Evolutionary conservation across 2,113 vertebrate species (phyloP).

Genomic region (Chamaea fasciata): DNA sequence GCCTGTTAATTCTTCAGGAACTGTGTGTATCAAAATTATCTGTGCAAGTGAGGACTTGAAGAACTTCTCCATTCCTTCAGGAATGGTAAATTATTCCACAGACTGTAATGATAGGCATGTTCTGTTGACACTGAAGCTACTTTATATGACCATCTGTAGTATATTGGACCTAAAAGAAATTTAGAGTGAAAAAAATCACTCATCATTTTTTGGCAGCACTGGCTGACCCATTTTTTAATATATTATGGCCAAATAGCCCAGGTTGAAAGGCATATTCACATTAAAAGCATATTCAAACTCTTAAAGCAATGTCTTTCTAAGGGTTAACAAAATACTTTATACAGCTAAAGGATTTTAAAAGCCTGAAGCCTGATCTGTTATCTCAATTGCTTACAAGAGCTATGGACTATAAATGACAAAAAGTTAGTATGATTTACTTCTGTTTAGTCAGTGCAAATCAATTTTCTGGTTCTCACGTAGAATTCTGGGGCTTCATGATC

Average conservation of each 20-base stretch:
- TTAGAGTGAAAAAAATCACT: not conserved
- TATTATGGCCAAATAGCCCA: not conserved
- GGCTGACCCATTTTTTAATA: not conserved
- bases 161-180: not conserved
- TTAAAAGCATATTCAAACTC: not conserved
- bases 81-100: not conserved
- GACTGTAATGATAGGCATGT: not conserved
- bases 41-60: not conserved
- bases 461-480: not conserved
- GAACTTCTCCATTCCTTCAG: not conserved
- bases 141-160: not conserved
- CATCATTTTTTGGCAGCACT: not conserved
- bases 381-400: not conserved
- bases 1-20: not conserved
- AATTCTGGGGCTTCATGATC: not conserved
- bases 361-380: not conserved
- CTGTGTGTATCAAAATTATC: not conserved
- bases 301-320: not conserved
- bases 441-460: not conserved
- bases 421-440: not conserved
- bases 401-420: not conserved
- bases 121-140: not conserved
- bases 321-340: not conserved
- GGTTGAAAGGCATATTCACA: not conserved
- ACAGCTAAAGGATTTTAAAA: not conserved